These are phyloP conservation scores for Orchesella cincta DNA, from an alignment of 1,140 invertebrate species.

Conservation along the genomic window DNA sequence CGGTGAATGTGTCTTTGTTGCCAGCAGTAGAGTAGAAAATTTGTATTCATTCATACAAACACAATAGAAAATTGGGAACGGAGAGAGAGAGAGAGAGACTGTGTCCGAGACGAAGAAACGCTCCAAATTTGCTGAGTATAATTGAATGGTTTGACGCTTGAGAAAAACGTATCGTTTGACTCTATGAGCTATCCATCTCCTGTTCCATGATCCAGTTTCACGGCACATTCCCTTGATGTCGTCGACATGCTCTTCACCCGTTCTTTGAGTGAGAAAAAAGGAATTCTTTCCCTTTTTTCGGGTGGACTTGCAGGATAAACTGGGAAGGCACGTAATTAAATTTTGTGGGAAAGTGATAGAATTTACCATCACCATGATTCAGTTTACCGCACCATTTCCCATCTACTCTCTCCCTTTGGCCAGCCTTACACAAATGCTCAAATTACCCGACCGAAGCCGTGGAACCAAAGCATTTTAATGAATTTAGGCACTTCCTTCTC, in stretches of 20 bases:
- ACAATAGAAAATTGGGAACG: no score
- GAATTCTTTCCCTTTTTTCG: not conserved
- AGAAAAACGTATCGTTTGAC: not conserved
- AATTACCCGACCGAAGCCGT: not conserved
- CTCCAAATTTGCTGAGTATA: not conserved
- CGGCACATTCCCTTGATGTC: not conserved
- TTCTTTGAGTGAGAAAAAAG: not conserved
- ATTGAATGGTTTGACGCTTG: not conserved
- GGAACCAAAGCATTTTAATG: constrained; percentile 6
- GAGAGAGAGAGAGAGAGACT: not conserved
- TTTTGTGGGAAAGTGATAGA: constrained; percentile 17
- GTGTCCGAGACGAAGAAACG: not conserved
- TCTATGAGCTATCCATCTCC: not conserved
- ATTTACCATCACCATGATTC: constrained; percentile 7
- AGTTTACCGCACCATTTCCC: not conserved
- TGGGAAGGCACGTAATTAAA: constrained; percentile 8
- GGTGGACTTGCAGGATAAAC: not conserved
- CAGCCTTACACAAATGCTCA: not conserved
- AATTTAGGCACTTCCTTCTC: not conserved
- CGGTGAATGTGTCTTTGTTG: no score
- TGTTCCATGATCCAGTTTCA: not conserved
- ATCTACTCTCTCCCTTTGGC: not conserved
- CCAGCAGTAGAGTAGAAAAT: no score
- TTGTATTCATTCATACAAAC: no score
- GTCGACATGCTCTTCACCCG: no score